Evolutionary conservation across 2,888 invertebrate species (phyloP), one percentile per base, ranked within the genome.

Genomic region (Yponomeuta cagnagella): DNA sequence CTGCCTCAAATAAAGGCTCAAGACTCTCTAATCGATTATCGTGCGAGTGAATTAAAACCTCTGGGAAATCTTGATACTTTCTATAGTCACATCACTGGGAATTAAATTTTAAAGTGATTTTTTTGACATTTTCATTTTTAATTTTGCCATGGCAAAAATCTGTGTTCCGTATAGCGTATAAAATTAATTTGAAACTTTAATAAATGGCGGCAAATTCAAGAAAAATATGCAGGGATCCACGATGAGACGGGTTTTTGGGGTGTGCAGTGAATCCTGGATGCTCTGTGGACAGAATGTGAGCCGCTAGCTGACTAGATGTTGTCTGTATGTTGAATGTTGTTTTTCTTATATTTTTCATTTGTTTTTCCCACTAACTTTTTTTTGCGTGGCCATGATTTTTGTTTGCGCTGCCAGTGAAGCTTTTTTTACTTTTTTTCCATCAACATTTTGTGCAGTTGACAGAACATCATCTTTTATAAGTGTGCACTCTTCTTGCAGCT

Each of bases 221-320:
- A 69, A 23, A 69, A 69, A 52, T 23, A 31, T 10, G 10, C 30
- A 23, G 10, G 31, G 67, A 31, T 31, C 33, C 2, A 84, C 69
- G 67, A 93, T 93, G 93, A 91, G 93, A 83, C 86, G 93, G 70
- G 93, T 93, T 48, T 91, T 93, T 70, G 93, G 93, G 68, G 93
- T 93, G 6, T 93, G 93, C 80, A 87, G 93, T 6, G 93, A 93
- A 75, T 89, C 93, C 75, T 90, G 91, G 88, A 81, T 89, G 73
- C 89, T 90, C 74, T 93, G 93, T 77, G 90, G 93, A 77, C 92
- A 93, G 84, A 92, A 92, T 92, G 93, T 93, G 89, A 91, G 92
- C 80, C 73, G 86, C 80, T 83, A 83, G 78, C 77, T 80, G 81
- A 77, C 83, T 90, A 87, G 87, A 87, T 91, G 90, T 92, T 92